Percentiles rank a stretch among this genome's conserved stretches.
phyloP scores from a whole-genome alignment of 1,140 invertebrate species.

The Cecropterus lyciades region DNA sequence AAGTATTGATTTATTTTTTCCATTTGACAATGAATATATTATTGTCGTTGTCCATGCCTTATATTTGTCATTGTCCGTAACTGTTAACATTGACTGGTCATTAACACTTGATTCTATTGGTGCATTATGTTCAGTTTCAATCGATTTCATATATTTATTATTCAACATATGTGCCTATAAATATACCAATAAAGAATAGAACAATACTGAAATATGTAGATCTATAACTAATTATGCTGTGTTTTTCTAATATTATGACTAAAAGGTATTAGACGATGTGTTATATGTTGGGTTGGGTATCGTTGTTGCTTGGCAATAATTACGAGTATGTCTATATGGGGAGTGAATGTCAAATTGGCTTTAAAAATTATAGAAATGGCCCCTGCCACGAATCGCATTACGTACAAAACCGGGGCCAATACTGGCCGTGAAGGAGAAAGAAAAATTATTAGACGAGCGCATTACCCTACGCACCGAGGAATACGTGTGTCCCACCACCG shows the following conservation, averaged over 20 bases:
- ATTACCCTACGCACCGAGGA: slow-evolving; percentile 94
- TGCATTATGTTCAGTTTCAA: slow-evolving; percentile 17
- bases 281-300: slow-evolving; percentile 43
- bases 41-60: slow-evolving; percentile 37
- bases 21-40: not conserved
- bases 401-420: slow-evolving; percentile 92
- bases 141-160: not conserved
- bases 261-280: slow-evolving; percentile 15
- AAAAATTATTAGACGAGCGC: slow-evolving; percentile 95
- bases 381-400: slow-evolving; percentile 91
- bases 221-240: slow-evolving; percentile 4
- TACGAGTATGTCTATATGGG: slow-evolving; percentile 51
- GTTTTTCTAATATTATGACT: slow-evolving; percentile 8
- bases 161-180: not conserved
- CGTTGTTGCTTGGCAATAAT: slow-evolving; percentile 59
- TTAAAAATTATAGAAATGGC: slow-evolving; percentile 84
- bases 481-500: slow-evolving; percentile 93
- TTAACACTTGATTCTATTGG: slow-evolving; percentile 42
- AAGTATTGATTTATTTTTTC: slow-evolving; percentile 12
- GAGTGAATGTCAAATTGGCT: slow-evolving; percentile 79
- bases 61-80: slow-evolving; percentile 52
- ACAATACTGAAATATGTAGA: not conserved
- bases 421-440: slow-evolving; percentile 93
- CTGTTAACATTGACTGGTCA: slow-evolving; percentile 56
- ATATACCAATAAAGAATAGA: slow-evolving; percentile 6